A percentile compares a stretch with the other conserved stretches of the same genome.
These are phyloP conservation scores for Xenopus borealis DNA, from an alignment of 2,113 vertebrate genomes.

Conservation along the genomic window DNA sequence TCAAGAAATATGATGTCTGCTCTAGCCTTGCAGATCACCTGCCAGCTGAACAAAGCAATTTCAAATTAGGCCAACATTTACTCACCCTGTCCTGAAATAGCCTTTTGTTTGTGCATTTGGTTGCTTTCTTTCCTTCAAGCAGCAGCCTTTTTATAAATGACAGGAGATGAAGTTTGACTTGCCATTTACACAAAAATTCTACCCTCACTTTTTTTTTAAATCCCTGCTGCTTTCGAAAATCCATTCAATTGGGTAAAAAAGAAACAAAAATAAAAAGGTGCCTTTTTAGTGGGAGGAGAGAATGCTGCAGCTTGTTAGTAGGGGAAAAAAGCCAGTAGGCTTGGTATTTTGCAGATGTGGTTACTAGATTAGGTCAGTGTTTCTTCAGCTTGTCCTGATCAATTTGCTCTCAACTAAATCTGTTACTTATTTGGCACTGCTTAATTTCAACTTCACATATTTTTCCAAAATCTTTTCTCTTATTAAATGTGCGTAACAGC, in stretches of 20 bases:
- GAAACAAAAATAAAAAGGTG: no score
- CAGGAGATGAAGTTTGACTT: background rate
- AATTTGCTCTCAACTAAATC: background rate
- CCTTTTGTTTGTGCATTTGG: constrained; percentile 29
- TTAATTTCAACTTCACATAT: no score
- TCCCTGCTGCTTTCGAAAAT: background rate
- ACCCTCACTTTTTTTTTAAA: background rate
- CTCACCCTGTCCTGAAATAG: constrained; percentile 36
- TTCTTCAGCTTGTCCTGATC: background rate
- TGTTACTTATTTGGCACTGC: background rate
- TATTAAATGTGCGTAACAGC: no score
- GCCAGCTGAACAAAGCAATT: constrained; percentile 34
- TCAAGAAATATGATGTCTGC: constrained; percentile 36
- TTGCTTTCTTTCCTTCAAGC: background rate
- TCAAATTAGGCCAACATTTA: constrained; percentile 31
- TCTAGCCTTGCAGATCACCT: constrained; percentile 24
- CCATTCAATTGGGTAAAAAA: constrained; percentile 11
- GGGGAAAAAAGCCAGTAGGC: no score
- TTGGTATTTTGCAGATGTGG: background rate
- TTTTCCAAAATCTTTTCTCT: no score
- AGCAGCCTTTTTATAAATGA: background rate
- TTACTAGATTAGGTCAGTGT: background rate
- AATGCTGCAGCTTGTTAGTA: background rate
- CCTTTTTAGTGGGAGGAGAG: background rate
- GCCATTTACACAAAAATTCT: background rate